Percentiles rank a stretch among this genome's conserved stretches.
Conservation (phyloP, 2,113 vertebrate genomes). For the Phyllostomus discolor region DNA sequence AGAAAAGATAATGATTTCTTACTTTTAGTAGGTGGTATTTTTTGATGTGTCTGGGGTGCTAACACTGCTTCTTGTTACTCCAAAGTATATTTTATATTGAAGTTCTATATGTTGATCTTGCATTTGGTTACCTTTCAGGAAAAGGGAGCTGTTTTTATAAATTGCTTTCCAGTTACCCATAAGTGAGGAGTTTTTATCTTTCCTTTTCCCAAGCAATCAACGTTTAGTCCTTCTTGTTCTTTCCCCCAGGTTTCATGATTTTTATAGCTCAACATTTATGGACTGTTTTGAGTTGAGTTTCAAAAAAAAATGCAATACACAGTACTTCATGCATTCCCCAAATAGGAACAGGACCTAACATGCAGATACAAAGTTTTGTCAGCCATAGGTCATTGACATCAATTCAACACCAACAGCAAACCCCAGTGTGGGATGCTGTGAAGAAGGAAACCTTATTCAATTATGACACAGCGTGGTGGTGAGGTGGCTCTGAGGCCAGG, state of each 20-base stretch:
- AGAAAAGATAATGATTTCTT: background rate
- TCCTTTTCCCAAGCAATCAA: background rate
- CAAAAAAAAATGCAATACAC: background rate
- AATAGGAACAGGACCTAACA: background rate
- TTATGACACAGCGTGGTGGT: accelerated
- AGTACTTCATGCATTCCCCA: background rate
- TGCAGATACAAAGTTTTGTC: background rate
- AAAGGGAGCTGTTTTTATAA: background rate
- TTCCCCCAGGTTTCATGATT: background rate
- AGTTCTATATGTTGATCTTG: background rate
- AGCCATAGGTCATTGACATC: background rate
- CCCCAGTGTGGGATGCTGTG: background rate
- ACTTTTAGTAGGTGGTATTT: background rate
- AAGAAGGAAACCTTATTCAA: background rate
- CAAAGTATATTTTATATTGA: background rate
- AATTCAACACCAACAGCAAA: background rate
- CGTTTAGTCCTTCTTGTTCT: background rate
- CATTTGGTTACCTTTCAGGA: background rate
- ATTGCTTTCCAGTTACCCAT: background rate
- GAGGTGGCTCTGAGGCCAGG: background rate
- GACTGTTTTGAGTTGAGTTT: background rate
- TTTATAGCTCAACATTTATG: background rate
- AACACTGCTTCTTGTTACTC: background rate
- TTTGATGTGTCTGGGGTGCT: background rate
- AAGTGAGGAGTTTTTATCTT: background rate